phyloP scores from a whole-genome alignment of 2,888 invertebrate genomes.

The Caenorhabditis virilis region DNA sequence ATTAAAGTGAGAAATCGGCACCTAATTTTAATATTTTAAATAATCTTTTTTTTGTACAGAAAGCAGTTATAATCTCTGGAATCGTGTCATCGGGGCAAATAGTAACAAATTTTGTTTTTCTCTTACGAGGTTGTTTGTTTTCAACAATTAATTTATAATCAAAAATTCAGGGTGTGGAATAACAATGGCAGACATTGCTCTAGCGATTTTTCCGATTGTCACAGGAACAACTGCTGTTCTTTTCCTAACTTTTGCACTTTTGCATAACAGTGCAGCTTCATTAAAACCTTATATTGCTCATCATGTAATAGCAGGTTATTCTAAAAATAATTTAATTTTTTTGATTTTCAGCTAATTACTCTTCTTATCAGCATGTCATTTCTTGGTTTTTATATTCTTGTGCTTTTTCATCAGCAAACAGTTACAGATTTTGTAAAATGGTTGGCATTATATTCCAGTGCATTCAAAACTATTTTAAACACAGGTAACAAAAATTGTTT shows the following conservation, averaged over 20 bases:
- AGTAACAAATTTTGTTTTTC: conserved; percentile 16
- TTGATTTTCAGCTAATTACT: conserved; percentile 3
- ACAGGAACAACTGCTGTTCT: conserved; percentile 19
- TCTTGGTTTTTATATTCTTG: conserved; percentile 1
- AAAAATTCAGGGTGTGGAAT: conserved; percentile 28
- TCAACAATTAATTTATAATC: not conserved
- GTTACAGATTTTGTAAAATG: not conserved
- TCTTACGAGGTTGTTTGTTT: conserved; percentile 20
- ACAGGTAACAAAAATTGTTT: not conserved
- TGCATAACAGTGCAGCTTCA: conserved; percentile 30
- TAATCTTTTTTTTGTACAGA: conserved; percentile 11
- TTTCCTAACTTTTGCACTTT: conserved; percentile 30
- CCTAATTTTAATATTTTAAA: not conserved
- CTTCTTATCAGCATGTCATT: not conserved
- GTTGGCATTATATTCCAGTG: not conserved
- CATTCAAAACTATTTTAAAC: not conserved
- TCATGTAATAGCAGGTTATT: conserved; percentile 16
- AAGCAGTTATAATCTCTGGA: conserved; percentile 17
- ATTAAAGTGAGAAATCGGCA: conserved; percentile 11
- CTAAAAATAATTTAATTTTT: not conserved
- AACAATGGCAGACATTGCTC: conserved; percentile 19
- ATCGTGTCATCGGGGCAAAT: conserved; percentile 17
- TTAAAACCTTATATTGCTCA: conserved; percentile 38
- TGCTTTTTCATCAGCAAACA: conserved; percentile 2
- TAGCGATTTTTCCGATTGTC: conserved; percentile 23